Conservation (phyloP, 2,797 vertebrate genomes). For the Pangasius larnaudii region DNA sequence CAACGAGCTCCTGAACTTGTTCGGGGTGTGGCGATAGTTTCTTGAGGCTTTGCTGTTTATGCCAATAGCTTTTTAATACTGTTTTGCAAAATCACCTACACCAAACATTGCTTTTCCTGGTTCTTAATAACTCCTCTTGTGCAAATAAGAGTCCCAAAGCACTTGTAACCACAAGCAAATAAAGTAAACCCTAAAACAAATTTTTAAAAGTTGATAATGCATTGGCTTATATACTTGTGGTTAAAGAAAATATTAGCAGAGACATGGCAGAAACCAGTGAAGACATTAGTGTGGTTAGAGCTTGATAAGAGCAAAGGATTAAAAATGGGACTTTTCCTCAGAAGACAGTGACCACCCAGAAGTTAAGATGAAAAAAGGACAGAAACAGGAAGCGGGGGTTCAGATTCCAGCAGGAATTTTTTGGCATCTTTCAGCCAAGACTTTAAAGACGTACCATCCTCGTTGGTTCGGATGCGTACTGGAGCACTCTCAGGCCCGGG, state of each 20-base stretch:
- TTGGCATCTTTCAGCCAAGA: background rate
- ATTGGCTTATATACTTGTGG: background rate
- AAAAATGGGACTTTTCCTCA: background rate
- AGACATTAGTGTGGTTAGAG: background rate
- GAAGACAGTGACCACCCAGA: background rate
- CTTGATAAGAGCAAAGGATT: background rate
- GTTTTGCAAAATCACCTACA: background rate
- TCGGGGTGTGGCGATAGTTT: background rate
- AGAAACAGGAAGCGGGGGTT: background rate
- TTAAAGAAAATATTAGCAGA: conserved; percentile 24
- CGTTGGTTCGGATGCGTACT: conserved; percentile 90
- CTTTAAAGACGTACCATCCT: conserved; percentile 87
- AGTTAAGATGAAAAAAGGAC: background rate
- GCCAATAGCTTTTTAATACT: background rate
- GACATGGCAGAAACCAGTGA: background rate
- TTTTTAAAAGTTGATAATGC: background rate
- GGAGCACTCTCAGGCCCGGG: conserved; percentile 93
- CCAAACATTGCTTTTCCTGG: background rate
- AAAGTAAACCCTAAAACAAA: background rate
- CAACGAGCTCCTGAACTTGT: background rate
- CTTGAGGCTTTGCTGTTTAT: background rate
- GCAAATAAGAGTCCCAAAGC: background rate
- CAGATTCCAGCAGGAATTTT: conserved; percentile 8
- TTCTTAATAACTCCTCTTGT: background rate
- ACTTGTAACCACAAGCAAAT: background rate